These are phyloP conservation scores for Matsumyia berberina DNA, from an alignment of 2,888 invertebrate genomes.

Conservation along the genomic window DNA sequence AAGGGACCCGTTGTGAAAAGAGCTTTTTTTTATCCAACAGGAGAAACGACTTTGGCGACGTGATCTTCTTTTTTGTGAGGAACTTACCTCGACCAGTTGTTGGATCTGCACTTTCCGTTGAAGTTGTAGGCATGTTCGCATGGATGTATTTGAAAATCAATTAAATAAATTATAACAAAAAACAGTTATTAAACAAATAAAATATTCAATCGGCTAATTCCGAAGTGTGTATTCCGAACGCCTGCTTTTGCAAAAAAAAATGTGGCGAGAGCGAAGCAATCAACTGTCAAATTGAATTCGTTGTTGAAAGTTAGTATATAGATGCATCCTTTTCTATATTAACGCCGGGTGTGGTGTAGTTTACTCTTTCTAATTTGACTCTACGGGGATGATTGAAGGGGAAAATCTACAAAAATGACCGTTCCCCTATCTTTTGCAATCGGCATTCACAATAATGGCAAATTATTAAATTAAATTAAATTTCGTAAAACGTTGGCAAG, in stretches of 20 bases:
- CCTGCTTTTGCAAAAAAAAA: constrained; percentile 39
- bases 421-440: too few relatives aligned
- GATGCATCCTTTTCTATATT: too few relatives aligned
- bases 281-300: not conserved
- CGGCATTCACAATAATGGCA: too few relatives aligned
- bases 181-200: constrained; percentile 16
- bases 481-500: too few relatives aligned
- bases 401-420: too few relatives aligned
- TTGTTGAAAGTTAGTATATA: too few relatives aligned
- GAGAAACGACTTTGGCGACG: too few relatives aligned
- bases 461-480: too few relatives aligned
- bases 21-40: not conserved
- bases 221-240: constrained; percentile 5
- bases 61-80: not conserved
- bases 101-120: constrained; percentile 15
- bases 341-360: too few relatives aligned
- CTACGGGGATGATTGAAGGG: too few relatives aligned
- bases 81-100: constrained; percentile 42
- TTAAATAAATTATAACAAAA: not conserved
- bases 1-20: not conserved
- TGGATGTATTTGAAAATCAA: not conserved
- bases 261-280: not conserved
- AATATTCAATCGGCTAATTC: not conserved
- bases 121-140: constrained; percentile 30
- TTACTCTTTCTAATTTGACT: too few relatives aligned